These are phyloP conservation scores for Euschistus heros DNA, from an alignment of 1,140 invertebrate genomes.

Conservation along the genomic window DNA sequence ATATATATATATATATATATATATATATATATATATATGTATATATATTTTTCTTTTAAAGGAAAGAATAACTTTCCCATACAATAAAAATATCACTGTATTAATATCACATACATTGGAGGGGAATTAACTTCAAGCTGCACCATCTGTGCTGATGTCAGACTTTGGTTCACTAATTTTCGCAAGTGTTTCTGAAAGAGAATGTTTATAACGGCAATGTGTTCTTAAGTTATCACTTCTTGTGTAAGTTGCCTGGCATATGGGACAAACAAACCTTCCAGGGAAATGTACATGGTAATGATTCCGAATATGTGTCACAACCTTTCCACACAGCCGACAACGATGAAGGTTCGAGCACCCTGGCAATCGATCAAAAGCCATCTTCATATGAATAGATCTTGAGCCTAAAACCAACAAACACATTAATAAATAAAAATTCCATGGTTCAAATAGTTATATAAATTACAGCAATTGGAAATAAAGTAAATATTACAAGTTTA, in stretches of 20 bases:
- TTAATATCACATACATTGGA: conserved; percentile 10
- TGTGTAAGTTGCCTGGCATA: conserved; percentile 75
- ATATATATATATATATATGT: background rate
- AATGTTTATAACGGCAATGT: conserved; percentile 81
- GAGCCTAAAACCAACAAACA: conserved; percentile 48
- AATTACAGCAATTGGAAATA: too few species aligned
- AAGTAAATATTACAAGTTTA: too few species aligned
- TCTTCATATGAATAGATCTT: conserved; percentile 83
- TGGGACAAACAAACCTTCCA: conserved; percentile 74
- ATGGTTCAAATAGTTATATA: background rate
- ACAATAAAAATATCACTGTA: conserved; percentile 6
- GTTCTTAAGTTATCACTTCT: conserved; percentile 77
- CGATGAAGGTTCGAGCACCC: conserved; percentile 71
- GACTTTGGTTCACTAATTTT: conserved; percentile 15
- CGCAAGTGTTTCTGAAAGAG: conserved; percentile 32
- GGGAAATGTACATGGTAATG: conserved; percentile 84
- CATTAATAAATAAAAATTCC: background rate
- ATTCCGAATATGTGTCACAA: conserved; percentile 81
- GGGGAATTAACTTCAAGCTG: background rate
- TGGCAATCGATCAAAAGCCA: conserved; percentile 78
- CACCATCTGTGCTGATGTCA: conserved; percentile 7
- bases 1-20: conserved; percentile 2
- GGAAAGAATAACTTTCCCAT: background rate
- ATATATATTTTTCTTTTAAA: background rate
- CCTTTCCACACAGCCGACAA: conserved; percentile 82